Evolutionary conservation across 2,888 invertebrate genomes (phyloP).

Genomic region (Hirtodrosophila confusa): DNA sequence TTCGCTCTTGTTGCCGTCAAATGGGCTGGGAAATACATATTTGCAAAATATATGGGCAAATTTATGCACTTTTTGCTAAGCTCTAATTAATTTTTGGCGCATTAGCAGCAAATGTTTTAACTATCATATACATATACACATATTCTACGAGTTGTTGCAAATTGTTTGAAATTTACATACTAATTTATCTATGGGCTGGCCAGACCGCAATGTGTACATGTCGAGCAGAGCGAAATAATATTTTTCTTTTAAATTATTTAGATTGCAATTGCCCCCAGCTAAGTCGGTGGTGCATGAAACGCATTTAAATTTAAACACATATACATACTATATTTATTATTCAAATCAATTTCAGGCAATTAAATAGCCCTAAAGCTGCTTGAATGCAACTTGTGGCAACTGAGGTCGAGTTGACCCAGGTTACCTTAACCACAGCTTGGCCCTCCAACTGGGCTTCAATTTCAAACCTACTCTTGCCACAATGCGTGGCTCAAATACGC

Average conservation of each 20-base stretch:
- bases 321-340: slow-evolving; percentile 9
- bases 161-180: slow-evolving; percentile 15
- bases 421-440: slow-evolving; percentile 12
- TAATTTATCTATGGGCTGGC: slow-evolving; percentile 7
- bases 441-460: slow-evolving; percentile 11
- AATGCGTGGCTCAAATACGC: slow-evolving; percentile 15
- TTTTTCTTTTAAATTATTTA: too few relatives aligned
- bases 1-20: slow-evolving; percentile 1
- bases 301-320: not conserved
- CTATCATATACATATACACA: not conserved
- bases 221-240: too few relatives aligned
- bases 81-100: slow-evolving; percentile 36
- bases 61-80: slow-evolving; percentile 28
- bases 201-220: slow-evolving; percentile 18
- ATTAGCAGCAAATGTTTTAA: slow-evolving; percentile 10
- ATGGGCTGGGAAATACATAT: slow-evolving; percentile 8
- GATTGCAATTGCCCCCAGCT: not conserved
- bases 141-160: slow-evolving; percentile 5
- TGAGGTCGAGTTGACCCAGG: not conserved
- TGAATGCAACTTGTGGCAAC: not conserved
- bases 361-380: not conserved
- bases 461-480: slow-evolving; percentile 12
- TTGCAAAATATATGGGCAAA: slow-evolving; percentile 7
- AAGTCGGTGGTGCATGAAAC: not conserved
- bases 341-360: not conserved